Base-by-base conservation (phyloP, 1,140 invertebrate species). In the Leptonema lineaticorne region DNA sequence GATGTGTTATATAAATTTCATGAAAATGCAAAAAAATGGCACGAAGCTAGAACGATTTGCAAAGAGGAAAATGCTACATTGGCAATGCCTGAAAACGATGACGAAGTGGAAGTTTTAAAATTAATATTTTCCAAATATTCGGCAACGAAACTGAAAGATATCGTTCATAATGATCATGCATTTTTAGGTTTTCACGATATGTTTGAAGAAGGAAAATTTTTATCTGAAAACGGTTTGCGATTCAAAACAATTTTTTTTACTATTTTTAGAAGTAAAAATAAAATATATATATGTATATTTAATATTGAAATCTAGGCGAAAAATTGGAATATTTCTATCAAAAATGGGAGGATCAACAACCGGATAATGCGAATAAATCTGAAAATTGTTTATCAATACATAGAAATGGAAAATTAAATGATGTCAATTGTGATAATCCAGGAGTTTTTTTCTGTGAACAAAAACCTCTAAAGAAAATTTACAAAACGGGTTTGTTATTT, bases 281-380 rank as follows among this genome's bases (percentile, higher is more conserved):
- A n/a, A n/a, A n/a, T n/a, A n/a, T n/a, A n/a, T n/a, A n/a, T n/a
- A n/a, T n/a, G n/a, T n/a, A n/a, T n/a, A n/a, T n/a, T n/a, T n/a
- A n/a, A n/a, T n/a, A n/a, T n/a, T n/a, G n/a, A n/a, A n/a, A n/a
- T n/a, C n/a, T n/a, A 53, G 48, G 48, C 1, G 48, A 53, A 2
- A 18, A 14, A 26, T 6, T 53, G 11, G 18, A 53, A 4, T 53
- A 53, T 53, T 53, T 18, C 16, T 33, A 64, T 11, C 59, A 71
- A 0, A 53, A 57, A 6, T 80, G 80, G 80, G 76, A 75, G 0
- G 68, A 71, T 24, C 68, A 68, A 0, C 76, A 80, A 48, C 77
- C 79, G 0, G 76, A 78, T 33, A 76, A 75, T 0, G 66, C 14
- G 29, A 20, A 24, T 14, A 7, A 7, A 5, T 16, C 46, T 28